Base-by-base conservation (phyloP, 1,140 invertebrate species). In the Parasteatoda tepidariorum region DNA sequence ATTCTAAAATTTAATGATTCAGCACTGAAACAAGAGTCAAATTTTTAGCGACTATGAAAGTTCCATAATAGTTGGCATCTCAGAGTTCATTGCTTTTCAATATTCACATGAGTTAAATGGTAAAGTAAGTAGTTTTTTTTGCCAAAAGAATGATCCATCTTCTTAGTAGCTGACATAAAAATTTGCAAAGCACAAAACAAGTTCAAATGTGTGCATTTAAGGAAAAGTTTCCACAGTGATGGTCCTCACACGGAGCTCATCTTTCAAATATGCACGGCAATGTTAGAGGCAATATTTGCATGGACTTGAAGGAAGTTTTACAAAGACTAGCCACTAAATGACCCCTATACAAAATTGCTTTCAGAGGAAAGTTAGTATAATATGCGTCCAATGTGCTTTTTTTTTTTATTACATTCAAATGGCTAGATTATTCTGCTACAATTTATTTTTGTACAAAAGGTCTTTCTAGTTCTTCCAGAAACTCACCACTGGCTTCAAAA, bases 391-490 rank as follows among this genome's bases (percentile, higher is more conserved):
- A 11, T 68, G n/a, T 48, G 9, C 9, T 48, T 48, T 9, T 48
- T 48, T 61, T 28, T 62, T n/a, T 75, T 61, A 61, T 57, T n/a
- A 41, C 66, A 79, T 79, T 41, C 71, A 71, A 54, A 31, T 82
- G 78, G 78, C 78, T 82, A 82, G 78, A 57, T 22, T 26, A 55
- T 38, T 31, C 48, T 34, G 2, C 55, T 82, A 66, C 26, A 71
- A 41, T 70, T n/a, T 82, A 82, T 82, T 82, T 82, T 67, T 70
- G 78, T 71, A 82, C 67, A 82, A 82, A 71, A 71, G 48, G 55
- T 54, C 57, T 67, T 57, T 79, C 76, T 79, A 79, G 31, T 34
- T 79, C 76, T 34, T 79, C 76, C 15, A 70, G 24, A 24, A 61
- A 70, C 62, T 82, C 78, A 24, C 78, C 78, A 82, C 78, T 82